These are phyloP conservation scores for Pseudococcus viburni DNA, from an alignment of 2,888 invertebrate species.

Conservation along the genomic window DNA sequence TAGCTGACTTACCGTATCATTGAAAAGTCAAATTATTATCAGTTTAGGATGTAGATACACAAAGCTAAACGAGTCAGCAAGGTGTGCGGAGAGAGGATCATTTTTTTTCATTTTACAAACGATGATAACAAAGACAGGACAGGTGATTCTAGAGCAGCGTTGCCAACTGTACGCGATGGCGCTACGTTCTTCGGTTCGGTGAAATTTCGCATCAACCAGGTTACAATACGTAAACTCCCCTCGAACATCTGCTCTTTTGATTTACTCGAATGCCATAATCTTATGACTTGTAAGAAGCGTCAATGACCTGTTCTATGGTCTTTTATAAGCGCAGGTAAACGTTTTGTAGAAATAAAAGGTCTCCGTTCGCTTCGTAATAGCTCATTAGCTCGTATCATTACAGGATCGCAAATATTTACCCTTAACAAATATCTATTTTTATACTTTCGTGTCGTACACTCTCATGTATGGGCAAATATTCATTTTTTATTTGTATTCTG, in stretches of 20 bases:
- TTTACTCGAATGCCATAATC: conserved; percentile 7
- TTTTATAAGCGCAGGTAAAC: background rate
- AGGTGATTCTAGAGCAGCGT: background rate
- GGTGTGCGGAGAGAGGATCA: background rate
- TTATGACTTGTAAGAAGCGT: background rate
- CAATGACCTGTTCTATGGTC: conserved; percentile 19
- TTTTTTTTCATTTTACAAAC: background rate
- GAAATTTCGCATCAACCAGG: conserved; percentile 20
- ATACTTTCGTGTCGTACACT: background rate
- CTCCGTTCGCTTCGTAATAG: background rate
- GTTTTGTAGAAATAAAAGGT: background rate
- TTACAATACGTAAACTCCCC: background rate
- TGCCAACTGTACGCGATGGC: background rate
- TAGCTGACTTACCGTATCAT: background rate
- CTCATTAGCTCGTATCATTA: background rate
- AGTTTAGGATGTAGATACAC: background rate
- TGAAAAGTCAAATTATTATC: conserved; percentile 47
- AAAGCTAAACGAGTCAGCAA: background rate
- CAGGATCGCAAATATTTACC: background rate
- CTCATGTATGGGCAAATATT: background rate
- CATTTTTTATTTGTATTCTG: too few species aligned
- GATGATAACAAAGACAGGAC: background rate
- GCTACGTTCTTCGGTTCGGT: background rate
- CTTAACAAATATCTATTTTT: background rate
- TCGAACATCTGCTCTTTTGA: background rate